Evolutionary conservation across 1,140 invertebrate species (phyloP), one percentile per base, ranked within the genome.

Genomic region (Cryptotermes secundus): DNA sequence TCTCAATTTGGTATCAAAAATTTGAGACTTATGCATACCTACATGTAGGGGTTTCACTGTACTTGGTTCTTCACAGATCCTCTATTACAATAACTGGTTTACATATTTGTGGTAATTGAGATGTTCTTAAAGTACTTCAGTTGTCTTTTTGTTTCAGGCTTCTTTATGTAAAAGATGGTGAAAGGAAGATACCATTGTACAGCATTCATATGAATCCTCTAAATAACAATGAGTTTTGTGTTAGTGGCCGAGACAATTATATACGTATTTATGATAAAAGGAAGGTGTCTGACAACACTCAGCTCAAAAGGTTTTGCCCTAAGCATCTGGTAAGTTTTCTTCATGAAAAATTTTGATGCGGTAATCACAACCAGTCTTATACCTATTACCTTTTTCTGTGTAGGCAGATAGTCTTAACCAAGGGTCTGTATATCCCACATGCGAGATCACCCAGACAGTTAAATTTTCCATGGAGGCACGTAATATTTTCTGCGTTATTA

Each of bases 171-270:
- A 93, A 92, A 86, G 92, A 94, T 83, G 89, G 91, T 86, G 89
- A 90, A 9, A 88, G 89, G 79, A 92, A 93, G 86, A 90, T 97
- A 4, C 92, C 94, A 34, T 90, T 99, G 79, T 98, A 97, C 90
- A 97, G 96, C 88, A 95, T 99, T 87, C 91, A 95, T 86, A 93
- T 93, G 45, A 95, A 99, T 92, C 97, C 97, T 16, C 90, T 94
- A 80, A 94, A 95, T 85, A 90, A 92, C 22, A 90, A 93, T 84
- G 94, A 98, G 90, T 96, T 98, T 89, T 95, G 95, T 88, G 93
- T 99, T 42, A 93, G 94, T 82, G 97, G 97, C 34, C 87, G 91
- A 84, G 92, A 93, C 88, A 90, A 91, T 84, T 92, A 87, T 87
- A 89, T 92, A 19, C 86, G 91, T 85, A 86, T 96, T 79, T 97